A percentile compares a stretch with the other conserved stretches of the same genome.
These are phyloP conservation scores for Agrypnus murinus DNA, from an alignment of 2,888 invertebrate genomes.

Conservation along the genomic window DNA sequence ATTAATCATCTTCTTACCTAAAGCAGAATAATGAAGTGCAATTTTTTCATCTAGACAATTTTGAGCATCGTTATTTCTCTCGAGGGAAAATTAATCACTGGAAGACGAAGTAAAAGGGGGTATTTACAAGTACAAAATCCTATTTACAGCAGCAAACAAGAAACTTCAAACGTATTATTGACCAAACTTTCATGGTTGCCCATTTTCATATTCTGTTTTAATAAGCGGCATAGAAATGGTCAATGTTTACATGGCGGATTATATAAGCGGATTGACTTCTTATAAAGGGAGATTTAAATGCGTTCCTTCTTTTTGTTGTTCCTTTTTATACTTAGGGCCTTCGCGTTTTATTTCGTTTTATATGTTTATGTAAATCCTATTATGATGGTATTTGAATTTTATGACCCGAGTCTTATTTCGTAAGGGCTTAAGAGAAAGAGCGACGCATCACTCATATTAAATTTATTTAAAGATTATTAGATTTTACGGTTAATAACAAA, in stretches of 20 bases:
- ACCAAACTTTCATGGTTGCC: constrained; percentile 59
- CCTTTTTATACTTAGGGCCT: constrained; percentile 17
- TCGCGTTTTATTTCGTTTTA: constrained; percentile 27
- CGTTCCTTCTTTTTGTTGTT: constrained; percentile 16
- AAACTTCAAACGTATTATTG: constrained; percentile 57
- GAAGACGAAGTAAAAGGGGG: constrained; percentile 38
- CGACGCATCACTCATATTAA: too few species aligned
- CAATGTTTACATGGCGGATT: constrained; percentile 46
- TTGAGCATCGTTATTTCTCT: constrained; percentile 5
- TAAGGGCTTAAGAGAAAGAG: too few species aligned
- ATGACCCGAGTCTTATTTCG: too few species aligned
- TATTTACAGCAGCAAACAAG: constrained; percentile 50
- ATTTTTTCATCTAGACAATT: neutral
- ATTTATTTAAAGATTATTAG: too few species aligned
- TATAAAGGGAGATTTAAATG: constrained; percentile 30
- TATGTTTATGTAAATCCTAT: constrained; percentile 29
- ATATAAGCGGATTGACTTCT: constrained; percentile 49
- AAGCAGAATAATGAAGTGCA: neutral
- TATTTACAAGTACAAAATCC: constrained; percentile 48
- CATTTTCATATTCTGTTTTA: constrained; percentile 50
- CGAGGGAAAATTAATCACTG: constrained; percentile 41
- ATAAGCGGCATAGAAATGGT: constrained; percentile 33
- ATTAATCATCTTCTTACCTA: neutral
- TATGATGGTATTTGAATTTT: neutral
- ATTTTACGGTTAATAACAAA: too few species aligned